Conservation (phyloP, 2,888 invertebrate species). For the Embidobia sp. region DNA sequence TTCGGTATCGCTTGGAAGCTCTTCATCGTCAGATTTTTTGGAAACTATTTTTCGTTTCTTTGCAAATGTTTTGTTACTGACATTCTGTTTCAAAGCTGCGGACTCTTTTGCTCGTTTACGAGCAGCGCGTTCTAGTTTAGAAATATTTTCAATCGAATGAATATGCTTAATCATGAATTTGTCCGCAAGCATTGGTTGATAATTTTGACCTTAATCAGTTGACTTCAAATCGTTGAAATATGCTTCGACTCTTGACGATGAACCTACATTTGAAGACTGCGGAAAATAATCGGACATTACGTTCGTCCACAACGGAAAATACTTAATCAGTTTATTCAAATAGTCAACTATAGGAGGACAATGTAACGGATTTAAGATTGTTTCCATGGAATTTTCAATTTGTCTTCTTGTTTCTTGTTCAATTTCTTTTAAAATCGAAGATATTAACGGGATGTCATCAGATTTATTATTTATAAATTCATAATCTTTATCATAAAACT, state of each 20-base stretch:
- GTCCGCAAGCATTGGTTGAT: conserved; percentile 14
- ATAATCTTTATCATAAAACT: no score
- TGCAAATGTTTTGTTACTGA: no score
- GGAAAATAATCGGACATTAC: conserved; percentile 35
- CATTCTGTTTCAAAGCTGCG: background rate
- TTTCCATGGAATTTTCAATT: no score
- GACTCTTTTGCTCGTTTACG: background rate
- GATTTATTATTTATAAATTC: no score
- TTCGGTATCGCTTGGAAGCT: no score
- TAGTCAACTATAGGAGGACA: background rate
- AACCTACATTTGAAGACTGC: conserved; percentile 10
- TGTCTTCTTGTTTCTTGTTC: no score
- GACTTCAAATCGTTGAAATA: conserved; percentile 22
- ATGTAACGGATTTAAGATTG: background rate
- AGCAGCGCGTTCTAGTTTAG: conserved; percentile 11
- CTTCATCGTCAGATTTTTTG: no score
- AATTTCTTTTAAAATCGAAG: no score
- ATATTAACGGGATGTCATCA: no score
- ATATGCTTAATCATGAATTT: conserved; percentile 55
- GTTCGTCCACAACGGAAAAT: conserved; percentile 42
- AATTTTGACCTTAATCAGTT: background rate
- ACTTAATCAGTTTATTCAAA: conserved; percentile 2
- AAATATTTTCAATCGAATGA: conserved; percentile 25
- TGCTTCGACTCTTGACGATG: conserved; percentile 29
- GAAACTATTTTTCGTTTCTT: no score